Evolutionary conservation across 2,888 invertebrate species (phyloP).

Genomic region (Hirudinaria manillensis): DNA sequence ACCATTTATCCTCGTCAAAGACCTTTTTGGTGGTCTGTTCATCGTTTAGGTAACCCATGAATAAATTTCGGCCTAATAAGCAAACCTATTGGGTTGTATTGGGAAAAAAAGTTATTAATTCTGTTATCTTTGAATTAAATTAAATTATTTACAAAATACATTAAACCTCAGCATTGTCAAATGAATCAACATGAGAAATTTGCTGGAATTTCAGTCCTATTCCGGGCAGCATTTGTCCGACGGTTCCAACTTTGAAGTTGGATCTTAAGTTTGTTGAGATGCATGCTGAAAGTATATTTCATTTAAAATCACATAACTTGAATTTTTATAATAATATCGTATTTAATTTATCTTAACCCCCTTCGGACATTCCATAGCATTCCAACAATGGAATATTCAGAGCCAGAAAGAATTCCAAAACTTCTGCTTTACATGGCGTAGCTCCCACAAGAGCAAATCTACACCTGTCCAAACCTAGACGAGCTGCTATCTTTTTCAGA

Average conservation of each 20-base stretch:
- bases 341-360: slow-evolving; percentile 41
- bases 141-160: too few relatives aligned
- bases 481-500: too few relatives aligned
- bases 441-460: slow-evolving; percentile 69
- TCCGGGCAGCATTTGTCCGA: slow-evolving; percentile 68
- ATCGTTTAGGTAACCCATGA: slow-evolving; percentile 81
- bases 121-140: too few relatives aligned
- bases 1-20: slow-evolving; percentile 74
- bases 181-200: slow-evolving; percentile 73
- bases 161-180: slow-evolving; percentile 16
- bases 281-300: slow-evolving; percentile 62
- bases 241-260: slow-evolving; percentile 62
- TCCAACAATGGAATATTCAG: slow-evolving; percentile 77
- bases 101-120: too few relatives aligned
- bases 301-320: too few relatives aligned
- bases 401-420: slow-evolving; percentile 80
- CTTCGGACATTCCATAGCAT: slow-evolving; percentile 64
- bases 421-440: slow-evolving; percentile 75
- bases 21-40: slow-evolving; percentile 70
- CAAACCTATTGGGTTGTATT: slow-evolving; percentile 65
- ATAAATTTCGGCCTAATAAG: slow-evolving; percentile 77
- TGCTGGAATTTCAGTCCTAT: slow-evolving; percentile 68
- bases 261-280: slow-evolving; percentile 63
- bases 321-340: too few relatives aligned
- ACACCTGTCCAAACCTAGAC: slow-evolving; percentile 72